Base-by-base conservation (phyloP, 2,113 vertebrate species). In the Lophura nycthemera region DNA sequence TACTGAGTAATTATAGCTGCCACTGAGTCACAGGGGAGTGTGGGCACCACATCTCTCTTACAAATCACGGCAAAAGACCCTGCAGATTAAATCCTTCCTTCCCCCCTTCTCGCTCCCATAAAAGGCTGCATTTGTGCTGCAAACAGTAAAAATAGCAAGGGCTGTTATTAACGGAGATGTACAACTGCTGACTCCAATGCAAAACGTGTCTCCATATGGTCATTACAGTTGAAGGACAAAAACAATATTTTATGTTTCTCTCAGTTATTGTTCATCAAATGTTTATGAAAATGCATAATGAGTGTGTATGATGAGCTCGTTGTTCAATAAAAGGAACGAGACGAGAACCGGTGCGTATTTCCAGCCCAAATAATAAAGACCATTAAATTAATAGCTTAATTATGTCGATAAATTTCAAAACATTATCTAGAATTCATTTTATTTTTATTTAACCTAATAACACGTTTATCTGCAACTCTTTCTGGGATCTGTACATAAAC, bases 351-450 rank as follows among this genome's bases (percentile, higher is more conserved):
- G 1, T 2, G 4, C 76, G 77, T 38, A 59, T 87, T 94, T 84
- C 67, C 54, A 90, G 54, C 45, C 45, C 74, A 75, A 76, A 86
- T 65, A 84, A 82, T 48, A 48, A 79, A 90, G 91, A 54, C 54
- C 48, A 82, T 92, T 92, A 89, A 75, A 96, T 96, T 90, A 95
- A 95, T 93, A 86, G 71, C 66, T 89, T 95, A 93, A 96, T 95
- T 92, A 73, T 13, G 63, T 1, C 11, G n/a, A 82, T 89, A 75
- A 75, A 90, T 82, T 86, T 82, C 5, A n/a, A 88, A 92, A 67
- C 27, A 43, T 56, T 90, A 90, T 75, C 52, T 65, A 54, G 52
- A 84, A 79, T 32, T 6, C 12, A 12, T 89, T 90, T 90, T 59
- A 40, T 90, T 92, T 89, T 94, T 90, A 61, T 94, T 93, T 89